A percentile compares a stretch with the other conserved stretches of the same genome.
Evolutionary conservation across 2,888 invertebrate species (phyloP).

Genomic region (Drosophila barbarae): DNA sequence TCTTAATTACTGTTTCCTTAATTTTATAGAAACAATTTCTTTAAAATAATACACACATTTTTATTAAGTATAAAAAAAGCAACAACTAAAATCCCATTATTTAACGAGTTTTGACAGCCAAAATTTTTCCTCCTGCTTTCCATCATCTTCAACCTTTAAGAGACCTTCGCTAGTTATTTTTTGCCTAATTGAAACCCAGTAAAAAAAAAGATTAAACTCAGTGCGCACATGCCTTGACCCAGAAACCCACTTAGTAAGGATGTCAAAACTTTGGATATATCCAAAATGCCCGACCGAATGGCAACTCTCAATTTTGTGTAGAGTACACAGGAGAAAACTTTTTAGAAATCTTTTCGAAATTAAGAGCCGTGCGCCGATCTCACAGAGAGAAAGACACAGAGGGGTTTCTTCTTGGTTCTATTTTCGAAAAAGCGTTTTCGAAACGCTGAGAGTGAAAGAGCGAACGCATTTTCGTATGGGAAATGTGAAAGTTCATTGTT

Average conservation of each 20-base stretch:
- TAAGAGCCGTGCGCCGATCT: slow-evolving; percentile 44
- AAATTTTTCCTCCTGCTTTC: slow-evolving; percentile 22
- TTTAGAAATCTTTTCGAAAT: slow-evolving; percentile 53
- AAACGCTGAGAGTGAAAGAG: slow-evolving; percentile 32
- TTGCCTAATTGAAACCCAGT: slow-evolving; percentile 1
- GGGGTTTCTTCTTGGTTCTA: slow-evolving; percentile 7
- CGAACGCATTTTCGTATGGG: slow-evolving; percentile 36
- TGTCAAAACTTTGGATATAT: slow-evolving; percentile 21
- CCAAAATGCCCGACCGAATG: slow-evolving; percentile 36
- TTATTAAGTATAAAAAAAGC: background rate
- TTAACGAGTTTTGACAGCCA: slow-evolving; percentile 17
- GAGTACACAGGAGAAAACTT: slow-evolving; percentile 49
- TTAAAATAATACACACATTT: background rate
- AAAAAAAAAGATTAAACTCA: slow-evolving; percentile 9
- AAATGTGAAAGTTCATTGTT: slow-evolving; percentile 75
- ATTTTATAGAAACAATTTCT: background rate
- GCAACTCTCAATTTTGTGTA: slow-evolving; percentile 41
- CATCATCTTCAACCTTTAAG: slow-evolving; percentile 11
- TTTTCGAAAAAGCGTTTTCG: slow-evolving; percentile 63
- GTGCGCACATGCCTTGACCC: slow-evolving; percentile 57
- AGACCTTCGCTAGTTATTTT: slow-evolving; percentile 24
- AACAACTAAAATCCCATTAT: slow-evolving; percentile 38
- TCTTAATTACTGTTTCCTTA: background rate
- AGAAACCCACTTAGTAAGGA: slow-evolving; percentile 53
- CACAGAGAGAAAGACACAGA: background rate